Base-by-base conservation (phyloP, 2,113 vertebrate genomes). In the Mirounga angustirostris region DNA sequence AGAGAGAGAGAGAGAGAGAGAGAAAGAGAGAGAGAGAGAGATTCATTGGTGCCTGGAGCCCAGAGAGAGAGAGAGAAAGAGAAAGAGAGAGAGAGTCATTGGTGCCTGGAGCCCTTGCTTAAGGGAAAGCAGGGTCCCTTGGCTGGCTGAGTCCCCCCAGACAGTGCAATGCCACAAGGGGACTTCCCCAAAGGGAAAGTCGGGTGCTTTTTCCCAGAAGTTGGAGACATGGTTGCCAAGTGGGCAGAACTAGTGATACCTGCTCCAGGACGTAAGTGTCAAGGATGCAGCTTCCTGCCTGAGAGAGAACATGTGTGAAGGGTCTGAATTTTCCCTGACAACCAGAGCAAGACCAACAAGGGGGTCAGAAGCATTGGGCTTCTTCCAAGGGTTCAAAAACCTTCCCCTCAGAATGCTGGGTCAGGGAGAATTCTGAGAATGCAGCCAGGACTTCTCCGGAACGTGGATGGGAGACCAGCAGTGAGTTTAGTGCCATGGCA, bases 211-310 rank as follows among this genome's bases (percentile, higher is more conserved):
- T 84, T 54, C 7, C 0, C 13, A 7, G 28, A 58, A 59, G n/a
- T 30, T 15, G 15, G 21, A 52, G 10, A 36, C 0, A 1, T 5
- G 0, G 14, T 24, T n/a, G 8, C 8, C 7, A 13, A 9, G 1
- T 26, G 13, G 22, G 8, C 22, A 82, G n/a, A 83, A 52, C 13
- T 13, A 4, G 0, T 33, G 11, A 5, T 24, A 12, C 52, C 80
- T 69, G 28, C 13, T 28, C 12, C 19, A 18, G 24, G 30, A 5
- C 1, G 0, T 9, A 21, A 46, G 71, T 7, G 0, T n/a, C 33
- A 18, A 40, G 65, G n/a, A 4, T 50, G 5, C 13, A 43, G 6
- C 18, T 59, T 84, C 18, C 14, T 12, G 0, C 33, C 40, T 40
- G 59, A 43, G 24, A n/a, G 15, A 74, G 50, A 13, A n/a, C 16